Evolutionary conservation across 37 sponge, comb jelly and placozoan species (phyloP), one percentile per base, ranked within the genome.

Genomic region (Crambe crambe): DNA sequence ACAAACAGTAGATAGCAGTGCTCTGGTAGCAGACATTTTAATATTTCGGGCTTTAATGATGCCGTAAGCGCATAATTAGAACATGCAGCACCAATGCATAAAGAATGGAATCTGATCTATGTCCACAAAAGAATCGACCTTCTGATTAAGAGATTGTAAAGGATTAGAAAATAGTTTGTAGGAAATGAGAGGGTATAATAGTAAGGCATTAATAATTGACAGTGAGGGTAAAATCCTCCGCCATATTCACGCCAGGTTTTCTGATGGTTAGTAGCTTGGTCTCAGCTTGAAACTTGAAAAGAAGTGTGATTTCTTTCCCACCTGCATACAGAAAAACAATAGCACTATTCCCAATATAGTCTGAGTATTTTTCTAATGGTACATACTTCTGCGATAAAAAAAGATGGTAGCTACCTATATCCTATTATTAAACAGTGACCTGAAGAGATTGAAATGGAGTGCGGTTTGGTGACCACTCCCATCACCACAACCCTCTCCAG

Each of bases 201-300:
- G n/a, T n/a, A n/a, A 8, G 35, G 21, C 3, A 8, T 35, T 8
- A 37, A 18, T 59, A 66, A 40, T 58, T 59, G 61, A 95, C n/a
- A 31, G 82, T 70, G 25, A 95, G 68, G 37, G 73, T 77, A 76
- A 95, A 91, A 61, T 95, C 92, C 41, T 63, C 57, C 27, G 70
- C 78, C 26, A 95, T 89, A 51, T 89, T 89, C 38, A 85, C 38
- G 23, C 93, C 92, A 42, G 95, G 95, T 58, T 88, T 91, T 66
- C 85, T 67, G 54, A 95, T 82, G 32, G 79, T 79, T 47, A 91
- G 74, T 12, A 75, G 70, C 26, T 60, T 75, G 47, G 76, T 79
- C 64, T 58, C 80, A 23, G 67, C 40, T 20, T 71, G 54, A 36
- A 79, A 86, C 2, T 10, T 60, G 80, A 73, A 77, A 39, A 62